A percentile compares a stretch with the other conserved stretches of the same genome.
Conservation (phyloP, 2,797 vertebrate species). For the Pseudomugil tenellus region DNA sequence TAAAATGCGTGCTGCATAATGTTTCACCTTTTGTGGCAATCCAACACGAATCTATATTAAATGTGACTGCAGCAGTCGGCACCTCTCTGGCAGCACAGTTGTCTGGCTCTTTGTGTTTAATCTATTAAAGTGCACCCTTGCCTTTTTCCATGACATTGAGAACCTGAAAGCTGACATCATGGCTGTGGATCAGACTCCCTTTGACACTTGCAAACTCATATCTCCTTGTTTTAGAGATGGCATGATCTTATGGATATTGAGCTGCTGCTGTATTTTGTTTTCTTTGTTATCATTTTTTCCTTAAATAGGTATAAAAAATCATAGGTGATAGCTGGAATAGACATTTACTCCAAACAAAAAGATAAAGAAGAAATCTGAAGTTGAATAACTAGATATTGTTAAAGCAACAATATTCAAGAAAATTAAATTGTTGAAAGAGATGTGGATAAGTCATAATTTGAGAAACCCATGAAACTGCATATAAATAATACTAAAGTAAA, state of each 20-base stretch:
- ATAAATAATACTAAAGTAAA: not conserved
- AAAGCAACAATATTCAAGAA: not conserved
- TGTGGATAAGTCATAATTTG: not conserved
- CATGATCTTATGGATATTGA: slow-evolving; percentile 68
- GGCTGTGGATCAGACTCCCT: slow-evolving; percentile 80
- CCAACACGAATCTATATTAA: slow-evolving; percentile 71
- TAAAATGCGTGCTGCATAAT: slow-evolving; percentile 33
- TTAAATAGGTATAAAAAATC: slow-evolving; percentile 39
- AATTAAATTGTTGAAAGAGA: not conserved
- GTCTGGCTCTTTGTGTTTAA: slow-evolving; percentile 80
- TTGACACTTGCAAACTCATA: slow-evolving; percentile 78
- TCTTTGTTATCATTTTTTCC: slow-evolving; percentile 29
- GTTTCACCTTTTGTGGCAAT: slow-evolving; percentile 52
- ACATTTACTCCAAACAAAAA: slow-evolving; percentile 40
- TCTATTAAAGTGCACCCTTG: slow-evolving; percentile 83
- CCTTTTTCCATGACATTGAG: slow-evolving; percentile 79
- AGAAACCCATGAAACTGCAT: not conserved
- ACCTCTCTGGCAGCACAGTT: slow-evolving; percentile 73
- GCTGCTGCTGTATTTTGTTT: slow-evolving; percentile 31
- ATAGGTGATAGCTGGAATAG: slow-evolving; percentile 35
- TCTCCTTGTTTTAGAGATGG: slow-evolving; percentile 74
- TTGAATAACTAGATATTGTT: not conserved
- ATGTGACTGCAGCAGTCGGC: slow-evolving; percentile 81
- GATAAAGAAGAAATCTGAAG: not conserved
- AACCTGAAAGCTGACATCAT: slow-evolving; percentile 85